Evolutionary conservation across 1,140 invertebrate species (phyloP), one percentile per base, ranked within the genome.

Genomic region (Caenorhabditis remanei): DNA sequence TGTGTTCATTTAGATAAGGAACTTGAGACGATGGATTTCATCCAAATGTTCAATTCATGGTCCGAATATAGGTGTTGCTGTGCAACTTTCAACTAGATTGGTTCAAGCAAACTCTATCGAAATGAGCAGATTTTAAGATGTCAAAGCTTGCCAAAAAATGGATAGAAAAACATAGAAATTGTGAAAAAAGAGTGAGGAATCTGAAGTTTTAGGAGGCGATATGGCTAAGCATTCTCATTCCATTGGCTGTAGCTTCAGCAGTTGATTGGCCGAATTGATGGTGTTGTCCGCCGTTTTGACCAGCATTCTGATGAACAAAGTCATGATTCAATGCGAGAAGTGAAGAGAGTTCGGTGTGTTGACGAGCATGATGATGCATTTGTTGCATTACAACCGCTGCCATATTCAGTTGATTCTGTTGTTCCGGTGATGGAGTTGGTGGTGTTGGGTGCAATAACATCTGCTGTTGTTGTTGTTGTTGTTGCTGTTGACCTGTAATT

Each of bases 161-260:
- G 32, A 32, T 32, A 32, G 63, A 8, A 40, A 4, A 65, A 40
- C 11, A 65, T 40, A 40, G 32, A 40, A 40, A 65, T 65, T 6
- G 11, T 8, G 32, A 65, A 65, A 40, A 65, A 40, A 58, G n/a
- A 58, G n/a, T 2, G n/a, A 58, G 56, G n/a, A 21, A n/a, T 1
- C n/a, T 4, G 19, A 40, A 65, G 3, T 8, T 8, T 46, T 46
- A 75, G 16, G 67, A 75, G 9, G 67, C 67, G 46, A 75, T 75
- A 46, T 75, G 67, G 43, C 67, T 75, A 2, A 75, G 67, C 67
- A 75, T 75, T 75, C 67, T 43, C 67, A 75, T 75, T 75, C 67
- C 67, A 19, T 75, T 75, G 67, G 24, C 67, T 6, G 67, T 75
- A 3, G 67, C 67, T 24, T 75, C 67, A 14, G 67, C 67, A 11